A percentile compares a stretch with the other conserved stretches of the same genome.
Evolutionary conservation across 2,888 invertebrate species (phyloP).

Genomic region (Pelosia muscerda): DNA sequence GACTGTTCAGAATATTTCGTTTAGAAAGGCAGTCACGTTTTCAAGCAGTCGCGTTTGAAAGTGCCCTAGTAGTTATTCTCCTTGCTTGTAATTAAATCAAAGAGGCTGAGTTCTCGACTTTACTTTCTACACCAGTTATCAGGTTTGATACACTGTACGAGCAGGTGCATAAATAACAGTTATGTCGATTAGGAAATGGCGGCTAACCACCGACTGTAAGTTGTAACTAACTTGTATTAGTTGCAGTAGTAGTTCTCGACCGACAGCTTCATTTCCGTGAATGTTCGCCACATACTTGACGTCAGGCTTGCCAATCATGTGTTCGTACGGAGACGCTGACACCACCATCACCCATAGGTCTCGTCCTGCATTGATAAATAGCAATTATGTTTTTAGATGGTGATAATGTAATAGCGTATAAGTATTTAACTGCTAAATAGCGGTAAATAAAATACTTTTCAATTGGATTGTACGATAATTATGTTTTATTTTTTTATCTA

Average conservation of each 20-base stretch:
- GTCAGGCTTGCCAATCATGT: conserved; percentile 98
- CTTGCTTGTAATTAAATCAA: not conserved
- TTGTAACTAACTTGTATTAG: conserved; percentile 90
- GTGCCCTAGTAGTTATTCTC: not conserved
- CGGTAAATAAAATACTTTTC: not conserved
- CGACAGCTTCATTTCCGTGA: conserved; percentile 99
- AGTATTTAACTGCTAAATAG: not conserved
- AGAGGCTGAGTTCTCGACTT: not conserved
- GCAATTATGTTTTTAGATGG: not conserved
- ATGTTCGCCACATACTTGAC: conserved; percentile 99
- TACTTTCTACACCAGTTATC: conserved; percentile 17
- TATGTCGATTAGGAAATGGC: conserved; percentile 23
- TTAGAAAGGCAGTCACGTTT: not conserved
- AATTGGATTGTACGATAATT: too few relatives aligned
- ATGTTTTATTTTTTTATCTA: too few relatives aligned
- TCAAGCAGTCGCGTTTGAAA: not conserved
- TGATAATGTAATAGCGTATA: not conserved
- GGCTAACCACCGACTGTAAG: conserved; percentile 32
- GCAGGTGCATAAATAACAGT: conserved; percentile 18
- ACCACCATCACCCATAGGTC: conserved; percentile 98
- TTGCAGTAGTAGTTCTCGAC: conserved; percentile 96
- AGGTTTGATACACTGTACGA: conserved; percentile 6
- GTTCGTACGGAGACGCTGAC: conserved; percentile 95
- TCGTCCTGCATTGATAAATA: conserved; percentile 87
- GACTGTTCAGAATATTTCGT: not conserved